phyloP scores from a whole-genome alignment of 2,797 vertebrate genomes.

The Hemitrygon akajei region DNA sequence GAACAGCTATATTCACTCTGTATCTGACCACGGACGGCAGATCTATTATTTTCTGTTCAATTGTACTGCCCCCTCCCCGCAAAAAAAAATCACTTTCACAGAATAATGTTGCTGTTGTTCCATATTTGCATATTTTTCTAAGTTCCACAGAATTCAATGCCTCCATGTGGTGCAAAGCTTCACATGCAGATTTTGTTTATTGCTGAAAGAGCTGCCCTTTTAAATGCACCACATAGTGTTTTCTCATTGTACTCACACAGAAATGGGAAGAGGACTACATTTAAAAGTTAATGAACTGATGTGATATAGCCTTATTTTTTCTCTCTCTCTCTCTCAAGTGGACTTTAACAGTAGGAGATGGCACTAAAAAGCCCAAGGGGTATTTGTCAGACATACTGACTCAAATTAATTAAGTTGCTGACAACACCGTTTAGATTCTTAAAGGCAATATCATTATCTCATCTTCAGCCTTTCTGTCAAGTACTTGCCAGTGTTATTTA shows the following conservation, averaged over 20 bases:
- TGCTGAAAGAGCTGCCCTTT: not conserved
- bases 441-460: constrained; percentile 24
- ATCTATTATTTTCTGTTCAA: constrained; percentile 7
- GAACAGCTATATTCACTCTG: not conserved
- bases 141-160: not conserved
- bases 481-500: not conserved
- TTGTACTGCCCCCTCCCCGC: not conserved
- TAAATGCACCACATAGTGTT: constrained; percentile 30
- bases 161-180: not conserved
- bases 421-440: constrained; percentile 14
- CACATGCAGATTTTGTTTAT: constrained; percentile 25
- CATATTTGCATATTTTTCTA: constrained; percentile 22
- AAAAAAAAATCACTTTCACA: not conserved
- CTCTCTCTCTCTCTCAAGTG: not conserved
- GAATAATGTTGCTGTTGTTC: not conserved
- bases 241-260: constrained; percentile 27
- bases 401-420: constrained; percentile 34
- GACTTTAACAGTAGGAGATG: constrained; percentile 34
- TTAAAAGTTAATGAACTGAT: constrained; percentile 37
- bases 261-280: constrained; percentile 19
- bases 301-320: constrained; percentile 19
- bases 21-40: too few species aligned
- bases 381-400: constrained; percentile 26
- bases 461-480: constrained; percentile 3
- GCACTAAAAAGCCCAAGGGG: not conserved